Base-by-base conservation (phyloP, 2,113 vertebrate genomes). In the Syrmaticus mikado region DNA sequence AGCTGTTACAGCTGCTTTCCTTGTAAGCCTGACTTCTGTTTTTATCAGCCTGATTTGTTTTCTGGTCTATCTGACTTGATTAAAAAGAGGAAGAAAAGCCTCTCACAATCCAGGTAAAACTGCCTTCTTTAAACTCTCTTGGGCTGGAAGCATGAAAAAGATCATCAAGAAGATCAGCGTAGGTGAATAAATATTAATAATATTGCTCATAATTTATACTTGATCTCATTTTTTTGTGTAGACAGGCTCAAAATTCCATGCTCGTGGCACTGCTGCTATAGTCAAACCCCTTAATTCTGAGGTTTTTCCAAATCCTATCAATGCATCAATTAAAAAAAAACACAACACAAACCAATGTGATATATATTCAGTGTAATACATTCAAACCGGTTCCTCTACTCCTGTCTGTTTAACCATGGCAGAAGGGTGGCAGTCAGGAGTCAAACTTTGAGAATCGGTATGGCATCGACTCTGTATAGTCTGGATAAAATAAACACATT, bases 1-100 rank as follows among this genome's bases (percentile, higher is more conserved):
- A 94, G 92, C 68, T 92, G 80, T 52, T 96, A 90, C 90, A 97
- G 90, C 87, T 97, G 91, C 91, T 97, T 97, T 95, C 80, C 92
- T 89, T 85, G 77, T 94, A 93, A 87, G 58, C 74, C 90, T 92
- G 92, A 88, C 92, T 96, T 83, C 90, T 89, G 83, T 81, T 94
- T 96, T 82, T 87, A 95, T 96, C 94, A 95, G 83, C 55, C 75
- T 96, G 94, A 96, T 96, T 96, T 96, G 90, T 96, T 96, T 96
- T 80, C 90, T 89, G 87, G 70, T 90, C 11, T 76, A 92, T 87
- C 88, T 90, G 0, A 5, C 86, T 95, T 96, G 94, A 97, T 96
- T 96, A 94, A 89, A 94, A 90, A 62, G 48, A 91, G 38, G 57
- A 78, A 88, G 76, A 94, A 94, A 94, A 96, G 27, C 13, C 77